These are phyloP conservation scores for Thryonomys swinderianus DNA, from an alignment of 2,113 vertebrate species.

Conservation along the genomic window DNA sequence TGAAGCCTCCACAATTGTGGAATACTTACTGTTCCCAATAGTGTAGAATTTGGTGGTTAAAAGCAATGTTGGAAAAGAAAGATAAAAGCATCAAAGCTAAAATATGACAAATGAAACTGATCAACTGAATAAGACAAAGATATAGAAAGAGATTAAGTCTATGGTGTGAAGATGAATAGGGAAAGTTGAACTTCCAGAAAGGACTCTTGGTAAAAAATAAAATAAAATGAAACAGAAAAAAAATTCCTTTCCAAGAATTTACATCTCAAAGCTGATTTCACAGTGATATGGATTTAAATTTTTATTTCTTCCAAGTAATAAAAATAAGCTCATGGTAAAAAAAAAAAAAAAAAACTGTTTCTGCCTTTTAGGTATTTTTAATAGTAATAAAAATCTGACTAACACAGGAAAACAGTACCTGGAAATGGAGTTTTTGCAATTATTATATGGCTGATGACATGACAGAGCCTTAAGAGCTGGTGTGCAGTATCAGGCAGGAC, in stretches of 20 bases:
- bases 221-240: background rate
- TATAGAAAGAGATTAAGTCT: background rate
- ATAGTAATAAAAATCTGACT: background rate
- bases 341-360: background rate
- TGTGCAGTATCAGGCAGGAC: background rate
- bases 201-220: background rate
- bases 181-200: background rate
- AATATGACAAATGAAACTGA: background rate
- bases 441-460: background rate
- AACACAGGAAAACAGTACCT: background rate
- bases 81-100: background rate
- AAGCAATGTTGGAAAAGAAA: background rate
- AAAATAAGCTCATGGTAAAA: background rate
- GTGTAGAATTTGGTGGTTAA: background rate
- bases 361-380: background rate
- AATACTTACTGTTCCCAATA: background rate
- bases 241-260: background rate
- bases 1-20: background rate
- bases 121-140: background rate
- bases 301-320: background rate
- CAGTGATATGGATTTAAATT: background rate
- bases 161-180: background rate
- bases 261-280: background rate
- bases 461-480: background rate
- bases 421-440: background rate